Evolutionary conservation across 1,140 invertebrate genomes (phyloP).

Genomic region (Whitmania pigra): DNA sequence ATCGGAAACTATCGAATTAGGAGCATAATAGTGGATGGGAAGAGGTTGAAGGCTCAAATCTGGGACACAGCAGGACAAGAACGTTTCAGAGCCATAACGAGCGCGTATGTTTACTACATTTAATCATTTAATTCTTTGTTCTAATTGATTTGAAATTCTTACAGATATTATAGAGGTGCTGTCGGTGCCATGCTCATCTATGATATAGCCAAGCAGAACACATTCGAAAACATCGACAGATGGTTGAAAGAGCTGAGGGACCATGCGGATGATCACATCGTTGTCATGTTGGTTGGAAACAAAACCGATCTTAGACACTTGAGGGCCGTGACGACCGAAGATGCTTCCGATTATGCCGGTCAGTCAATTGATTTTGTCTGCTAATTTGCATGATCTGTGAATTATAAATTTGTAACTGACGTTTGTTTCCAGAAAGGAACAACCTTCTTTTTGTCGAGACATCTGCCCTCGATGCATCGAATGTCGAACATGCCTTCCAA

Average conservation of each 20-base stretch:
- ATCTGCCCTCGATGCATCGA: slow-evolving; percentile 95
- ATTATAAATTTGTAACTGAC: neutral
- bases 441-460: slow-evolving; percentile 98
- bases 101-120: slow-evolving; percentile 53
- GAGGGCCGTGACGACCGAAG: slow-evolving; percentile 71
- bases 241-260: slow-evolving; percentile 58
- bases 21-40: slow-evolving; percentile 20
- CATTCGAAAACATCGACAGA: slow-evolving; percentile 97
- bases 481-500: slow-evolving; percentile 98
- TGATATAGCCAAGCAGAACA: slow-evolving; percentile 94
- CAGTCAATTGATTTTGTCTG: slow-evolving; percentile 20
- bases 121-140: slow-evolving; percentile 3
- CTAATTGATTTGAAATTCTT: too few relatives aligned
- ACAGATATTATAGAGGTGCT: slow-evolving; percentile 71
- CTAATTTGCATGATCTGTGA: too few relatives aligned
- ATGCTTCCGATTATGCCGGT: slow-evolving; percentile 12
- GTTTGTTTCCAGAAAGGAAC: slow-evolving; percentile 46
- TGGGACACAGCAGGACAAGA: slow-evolving; percentile 99
- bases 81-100: slow-evolving; percentile 92
- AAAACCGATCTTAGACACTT: slow-evolving; percentile 96
- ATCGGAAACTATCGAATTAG: neutral
- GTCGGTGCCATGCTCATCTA: slow-evolving; percentile 42
- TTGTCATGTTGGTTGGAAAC: slow-evolving; percentile 54
- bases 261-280: slow-evolving; percentile 42
- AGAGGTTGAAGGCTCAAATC: slow-evolving; percentile 63